Evolutionary conservation across 2,888 invertebrate genomes (phyloP), one percentile per base, ranked within the genome.

Genomic region (Chydorus sphaericus): DNA sequence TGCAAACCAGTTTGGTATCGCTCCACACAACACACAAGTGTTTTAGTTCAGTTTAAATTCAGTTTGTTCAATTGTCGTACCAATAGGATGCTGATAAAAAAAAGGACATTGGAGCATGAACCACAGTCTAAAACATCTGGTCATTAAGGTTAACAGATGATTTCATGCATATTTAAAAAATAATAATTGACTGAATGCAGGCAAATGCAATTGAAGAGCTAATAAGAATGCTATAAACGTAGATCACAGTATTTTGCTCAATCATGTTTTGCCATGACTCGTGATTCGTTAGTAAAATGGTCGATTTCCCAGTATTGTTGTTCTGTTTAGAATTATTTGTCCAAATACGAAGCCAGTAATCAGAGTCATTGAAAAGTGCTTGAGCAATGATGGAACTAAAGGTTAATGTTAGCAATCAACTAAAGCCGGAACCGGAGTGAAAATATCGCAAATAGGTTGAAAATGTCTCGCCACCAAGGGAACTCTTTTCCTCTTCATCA

Each of bases 41-140:
- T n/a, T n/a, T n/a, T n/a, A n/a, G n/a, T n/a, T n/a, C n/a, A n/a
- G n/a, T n/a, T n/a, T n/a, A n/a, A n/a, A n/a, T n/a, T n/a, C n/a
- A n/a, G n/a, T n/a, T n/a, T n/a, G n/a, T n/a, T n/a, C n/a, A n/a
- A n/a, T n/a, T n/a, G n/a, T n/a, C n/a, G n/a, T n/a, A 81, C 85
- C 85, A n/a, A 85, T 81, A 0, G 89, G 85, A 70, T 91, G 92
- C 4, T 79, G 79, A 66, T 90, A n/a, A 88, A 72, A 92, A 93
- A 72, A 93, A 93, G 39, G 66, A 63, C 11, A 72, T 67, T 3
- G 71, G 70, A 7, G 71, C 67, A 52, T 70, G 60, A 8, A 75
- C 65, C n/a, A 76, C 64, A 48, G 69, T 64, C 11, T 62, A 54
- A 62, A 75, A 74, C 75, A 76, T 75, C 20, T 57, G 62, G 58